phyloP scores from a whole-genome alignment of 2,113 vertebrate genomes.

The Burhinus bistriatus region DNA sequence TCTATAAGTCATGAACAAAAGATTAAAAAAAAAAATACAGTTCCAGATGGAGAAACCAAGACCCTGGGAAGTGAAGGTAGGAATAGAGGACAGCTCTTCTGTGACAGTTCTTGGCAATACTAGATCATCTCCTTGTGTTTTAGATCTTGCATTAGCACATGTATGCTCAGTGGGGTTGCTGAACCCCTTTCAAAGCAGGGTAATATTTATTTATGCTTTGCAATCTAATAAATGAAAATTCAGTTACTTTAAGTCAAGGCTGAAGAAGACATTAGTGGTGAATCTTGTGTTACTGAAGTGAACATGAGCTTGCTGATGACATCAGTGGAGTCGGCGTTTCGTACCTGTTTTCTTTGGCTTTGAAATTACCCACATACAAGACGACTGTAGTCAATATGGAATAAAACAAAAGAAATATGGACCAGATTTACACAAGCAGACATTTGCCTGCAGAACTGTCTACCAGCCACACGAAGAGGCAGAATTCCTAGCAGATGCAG shows the following conservation, averaged over 20 bases:
- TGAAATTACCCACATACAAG: background rate
- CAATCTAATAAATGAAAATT: background rate
- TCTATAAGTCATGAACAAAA: background rate
- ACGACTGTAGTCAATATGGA: background rate
- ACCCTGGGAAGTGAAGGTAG: background rate
- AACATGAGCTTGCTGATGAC: background rate
- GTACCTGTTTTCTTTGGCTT: background rate
- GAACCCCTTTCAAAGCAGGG: background rate
- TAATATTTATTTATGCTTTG: background rate
- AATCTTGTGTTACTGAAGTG: background rate
- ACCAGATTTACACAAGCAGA: background rate
- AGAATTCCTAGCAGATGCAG: background rate
- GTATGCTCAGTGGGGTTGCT: background rate
- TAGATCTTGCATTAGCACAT: background rate
- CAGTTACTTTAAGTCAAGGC: background rate
- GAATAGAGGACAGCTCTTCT: background rate
- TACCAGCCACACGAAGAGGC: background rate
- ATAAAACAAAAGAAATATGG: background rate
- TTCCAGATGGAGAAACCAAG: background rate
- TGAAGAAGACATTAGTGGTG: background rate
- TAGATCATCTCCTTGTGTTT: background rate
- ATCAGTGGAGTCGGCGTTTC: background rate
- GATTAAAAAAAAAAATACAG: background rate
- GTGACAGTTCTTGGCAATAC: background rate
- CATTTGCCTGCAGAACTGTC: background rate